phyloP scores from a whole-genome alignment of 2,888 invertebrate species.

The Cerastis rubricosa region DNA sequence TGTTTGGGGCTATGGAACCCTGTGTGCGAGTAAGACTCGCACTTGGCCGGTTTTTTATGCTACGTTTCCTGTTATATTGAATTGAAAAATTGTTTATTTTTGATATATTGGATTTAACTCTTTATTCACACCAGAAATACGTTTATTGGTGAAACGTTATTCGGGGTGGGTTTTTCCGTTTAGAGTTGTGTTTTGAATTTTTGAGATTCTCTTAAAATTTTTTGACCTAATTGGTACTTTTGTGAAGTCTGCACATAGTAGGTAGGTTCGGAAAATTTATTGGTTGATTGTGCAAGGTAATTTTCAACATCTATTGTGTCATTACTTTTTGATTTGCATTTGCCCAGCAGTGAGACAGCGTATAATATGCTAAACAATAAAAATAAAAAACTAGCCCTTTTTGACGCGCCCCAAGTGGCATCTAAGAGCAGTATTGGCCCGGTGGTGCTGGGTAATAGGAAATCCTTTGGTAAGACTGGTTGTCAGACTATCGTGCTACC shows the following conservation, averaged over 20 bases:
- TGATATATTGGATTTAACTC: not conserved
- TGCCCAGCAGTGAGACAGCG: no score
- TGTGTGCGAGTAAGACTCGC: no score
- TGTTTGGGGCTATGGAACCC: no score
- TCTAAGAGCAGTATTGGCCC: no score
- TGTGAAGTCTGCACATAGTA: not conserved
- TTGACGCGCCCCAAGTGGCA: no score
- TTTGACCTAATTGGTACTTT: not conserved
- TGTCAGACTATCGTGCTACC: no score
- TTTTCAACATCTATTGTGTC: no score
- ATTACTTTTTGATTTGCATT: no score
- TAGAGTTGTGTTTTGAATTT: not conserved
- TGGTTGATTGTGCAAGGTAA: no score
- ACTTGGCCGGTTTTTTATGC: constrained; percentile 31
- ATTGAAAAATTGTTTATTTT: not conserved
- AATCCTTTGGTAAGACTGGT: not conserved
- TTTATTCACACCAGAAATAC: not conserved
- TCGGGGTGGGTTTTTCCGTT: not conserved
- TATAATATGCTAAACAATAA: no score
- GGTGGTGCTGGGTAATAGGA: not conserved
- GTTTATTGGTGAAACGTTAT: constrained; percentile 11
- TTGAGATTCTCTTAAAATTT: not conserved
- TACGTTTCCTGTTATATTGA: constrained; percentile 42
- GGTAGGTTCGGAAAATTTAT: no score
- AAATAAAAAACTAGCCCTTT: no score